These are phyloP conservation scores for Smittia sp. DNA, from an alignment of 2,888 invertebrate genomes.

Conservation along the genomic window DNA sequence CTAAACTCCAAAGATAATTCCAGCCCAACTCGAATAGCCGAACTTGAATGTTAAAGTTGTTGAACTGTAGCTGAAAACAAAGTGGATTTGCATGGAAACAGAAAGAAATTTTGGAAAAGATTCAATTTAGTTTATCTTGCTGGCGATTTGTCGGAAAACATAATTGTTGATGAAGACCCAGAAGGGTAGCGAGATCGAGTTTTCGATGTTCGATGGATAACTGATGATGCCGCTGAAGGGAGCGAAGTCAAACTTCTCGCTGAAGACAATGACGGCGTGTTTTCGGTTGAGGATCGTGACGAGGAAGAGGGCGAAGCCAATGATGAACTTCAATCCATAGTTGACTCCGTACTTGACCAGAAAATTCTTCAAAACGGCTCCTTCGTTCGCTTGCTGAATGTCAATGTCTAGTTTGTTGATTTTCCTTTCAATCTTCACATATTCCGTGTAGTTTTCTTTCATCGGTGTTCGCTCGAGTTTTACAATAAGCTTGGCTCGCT, in stretches of 20 bases:
- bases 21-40: too few species aligned
- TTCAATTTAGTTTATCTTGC: slow-evolving; percentile 11
- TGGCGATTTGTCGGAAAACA: slow-evolving; percentile 46
- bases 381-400: not conserved
- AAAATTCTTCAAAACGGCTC: not conserved
- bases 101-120: not conserved
- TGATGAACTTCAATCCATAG: slow-evolving; percentile 10
- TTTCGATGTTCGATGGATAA: slow-evolving; percentile 55
- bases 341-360: slow-evolving; percentile 19
- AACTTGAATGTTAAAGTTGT: too few species aligned
- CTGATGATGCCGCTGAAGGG: slow-evolving; percentile 55
- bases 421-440: slow-evolving; percentile 28
- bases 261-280: slow-evolving; percentile 54
- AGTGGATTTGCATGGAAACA: too few species aligned
- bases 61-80: too few species aligned
- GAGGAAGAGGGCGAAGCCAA: slow-evolving; percentile 46
- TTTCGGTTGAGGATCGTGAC: slow-evolving; percentile 54
- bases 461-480: slow-evolving; percentile 3
- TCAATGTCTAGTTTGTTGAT: not conserved
- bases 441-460: slow-evolving; percentile 27
- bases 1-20: too few species aligned
- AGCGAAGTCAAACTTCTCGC: slow-evolving; percentile 52
- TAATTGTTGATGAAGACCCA: slow-evolving; percentile 57
- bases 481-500: not conserved
- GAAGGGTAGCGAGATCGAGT: slow-evolving; percentile 56